Conservation (phyloP, 1,140 invertebrate genomes). For the Goniozus legneri region DNA sequence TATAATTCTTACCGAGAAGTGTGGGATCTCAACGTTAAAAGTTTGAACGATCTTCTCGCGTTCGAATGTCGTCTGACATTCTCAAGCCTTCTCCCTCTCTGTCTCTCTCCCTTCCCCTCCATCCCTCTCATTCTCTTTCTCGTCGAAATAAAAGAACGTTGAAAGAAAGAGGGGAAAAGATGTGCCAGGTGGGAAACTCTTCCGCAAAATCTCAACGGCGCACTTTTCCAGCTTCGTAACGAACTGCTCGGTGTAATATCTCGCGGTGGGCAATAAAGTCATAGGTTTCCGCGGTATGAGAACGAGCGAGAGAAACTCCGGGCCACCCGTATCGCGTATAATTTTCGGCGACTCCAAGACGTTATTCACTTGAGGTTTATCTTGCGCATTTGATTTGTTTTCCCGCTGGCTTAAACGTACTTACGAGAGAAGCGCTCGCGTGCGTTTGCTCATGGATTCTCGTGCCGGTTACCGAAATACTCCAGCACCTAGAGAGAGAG, state of each 20-base stretch:
- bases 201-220: too few relatives aligned
- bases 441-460: too few relatives aligned
- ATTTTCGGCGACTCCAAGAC: too few relatives aligned
- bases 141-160: too few relatives aligned
- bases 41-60: constrained; percentile 11
- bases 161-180: too few relatives aligned
- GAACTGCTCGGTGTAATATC: constrained; percentile 15
- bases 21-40: too few relatives aligned
- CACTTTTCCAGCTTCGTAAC: constrained; percentile 14
- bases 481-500: too few relatives aligned
- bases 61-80: constrained; percentile 3
- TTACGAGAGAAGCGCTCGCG: too few relatives aligned
- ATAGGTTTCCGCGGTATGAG: background rate
- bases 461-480: too few relatives aligned
- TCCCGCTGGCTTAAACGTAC: constrained; percentile 9
- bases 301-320: background rate
- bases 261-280: constrained; percentile 18
- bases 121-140: background rate
- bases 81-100: background rate
- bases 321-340: too few relatives aligned
- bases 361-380: constrained; percentile 23
- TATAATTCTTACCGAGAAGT: too few relatives aligned
- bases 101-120: background rate
- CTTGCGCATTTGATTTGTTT: constrained; percentile 16
- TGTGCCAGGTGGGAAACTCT: too few relatives aligned